These are phyloP conservation scores for Melopsittacus undulatus DNA, from an alignment of 2,797 vertebrate genomes.

Conservation along the genomic window DNA sequence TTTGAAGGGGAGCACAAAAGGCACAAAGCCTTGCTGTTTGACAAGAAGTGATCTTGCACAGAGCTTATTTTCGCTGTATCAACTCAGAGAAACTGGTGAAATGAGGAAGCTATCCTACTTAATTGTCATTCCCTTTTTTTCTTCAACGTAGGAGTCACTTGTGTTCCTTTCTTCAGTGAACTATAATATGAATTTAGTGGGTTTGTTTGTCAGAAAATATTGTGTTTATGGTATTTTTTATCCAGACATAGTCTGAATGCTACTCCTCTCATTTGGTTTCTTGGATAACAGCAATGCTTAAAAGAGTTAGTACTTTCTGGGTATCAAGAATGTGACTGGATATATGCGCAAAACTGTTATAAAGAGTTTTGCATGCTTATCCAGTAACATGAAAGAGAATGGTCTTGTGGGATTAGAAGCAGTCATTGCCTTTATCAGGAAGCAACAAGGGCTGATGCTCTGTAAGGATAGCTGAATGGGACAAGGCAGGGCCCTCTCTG, in stretches of 20 bases:
- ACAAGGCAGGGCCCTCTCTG: not conserved
- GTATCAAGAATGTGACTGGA: not conserved
- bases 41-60: not conserved
- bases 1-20: not conserved
- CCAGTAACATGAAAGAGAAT: not conserved
- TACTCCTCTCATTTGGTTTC: not conserved
- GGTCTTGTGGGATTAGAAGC: not conserved
- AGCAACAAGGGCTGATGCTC: not conserved
- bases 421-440: not conserved
- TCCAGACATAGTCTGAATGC: not conserved
- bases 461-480: not conserved
- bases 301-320: not conserved
- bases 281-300: not conserved
- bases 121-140: not conserved
- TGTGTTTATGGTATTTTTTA: not conserved
- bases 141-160: not conserved
- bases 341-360: not conserved
- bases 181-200: rapidly evolving
- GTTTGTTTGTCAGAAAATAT: not conserved
- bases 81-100: not conserved
- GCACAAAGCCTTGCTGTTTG: not conserved
- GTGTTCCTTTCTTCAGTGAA: not conserved
- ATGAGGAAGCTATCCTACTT: not conserved
- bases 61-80: not conserved
- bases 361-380: not conserved